Evolutionary conservation across 2,113 vertebrate genomes (phyloP), one percentile per base, ranked within the genome.

Genomic region (Falcunculus frontatus): DNA sequence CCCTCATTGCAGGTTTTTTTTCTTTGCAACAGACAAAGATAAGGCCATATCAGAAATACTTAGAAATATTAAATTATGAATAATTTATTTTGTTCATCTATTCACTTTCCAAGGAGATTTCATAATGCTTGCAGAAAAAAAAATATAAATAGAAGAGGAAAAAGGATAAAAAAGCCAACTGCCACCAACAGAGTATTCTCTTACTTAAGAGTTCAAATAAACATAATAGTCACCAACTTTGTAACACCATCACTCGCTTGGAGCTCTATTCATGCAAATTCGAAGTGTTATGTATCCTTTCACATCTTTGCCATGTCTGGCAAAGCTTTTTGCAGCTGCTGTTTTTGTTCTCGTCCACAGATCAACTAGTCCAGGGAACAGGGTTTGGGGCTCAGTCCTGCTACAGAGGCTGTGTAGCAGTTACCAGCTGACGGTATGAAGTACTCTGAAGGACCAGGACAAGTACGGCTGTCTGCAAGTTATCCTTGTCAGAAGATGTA

Each of bases 271-370:
- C 10, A 26, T 7, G 5, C 42, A 21, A 21, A 20, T 6, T 33
- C 50, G 47, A 33, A 69, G 8, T 1, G 20, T 35, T 47, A 37
- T 1, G 3, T 35, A 60, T 39, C 13, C 29, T 79, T 46, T 15
- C 57, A 21, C 8, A 12, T 30, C 11, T n/a, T 26, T 52, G 9
- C 13, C 22, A 26, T 11, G 6, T 11, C 16, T 33, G 17, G 23
- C 23, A 53, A 52, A 72, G 37, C 2, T 4, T 78, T 82, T 33
- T 44, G 65, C 16, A 33, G 13, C 27, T 41, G 42, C 4, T 21
- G 3, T n/a, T 55, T 16, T 5, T 3, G 6, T 35, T 22, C 20
- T 37, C 1, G 0, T 8, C 39, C 32, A 10, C 3, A 19, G 19
- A 21, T 3, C 29, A 4, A 2, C 9, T 35, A 32, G 9, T 35